Base-by-base conservation (phyloP, 2,113 vertebrate genomes). In the Chloropsis cyanopogon region DNA sequence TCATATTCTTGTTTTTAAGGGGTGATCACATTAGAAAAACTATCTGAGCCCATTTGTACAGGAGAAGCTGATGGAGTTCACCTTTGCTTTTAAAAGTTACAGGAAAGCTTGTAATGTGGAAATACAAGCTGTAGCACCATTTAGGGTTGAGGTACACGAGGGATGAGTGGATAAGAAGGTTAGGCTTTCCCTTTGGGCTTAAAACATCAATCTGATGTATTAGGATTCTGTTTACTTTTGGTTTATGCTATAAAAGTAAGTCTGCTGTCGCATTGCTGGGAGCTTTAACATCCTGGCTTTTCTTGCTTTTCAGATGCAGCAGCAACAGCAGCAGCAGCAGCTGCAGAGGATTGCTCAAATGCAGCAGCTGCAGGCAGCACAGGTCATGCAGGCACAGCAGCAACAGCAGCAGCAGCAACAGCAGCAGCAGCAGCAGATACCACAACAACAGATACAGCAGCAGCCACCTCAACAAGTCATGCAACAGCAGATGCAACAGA, bases 261-360 rank as follows among this genome's bases (percentile, higher is more conserved):
- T 57, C 63, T 89, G 22, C 81, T 76, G 2, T 63, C 0, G 3
- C 75, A 35, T 7, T 70, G 63, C 60, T 93, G 71, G 63, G 70
- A 83, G 41, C 86, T 83, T 70, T 47, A 90, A 24, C 59, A 28
- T 69, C n/a, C 63, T 87, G 50, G 15, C 35, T 88, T 87, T 70
- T 82, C 70, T 52, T 92, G 63, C 79, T 85, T 96, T 93, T 53
- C 78, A 97, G 97, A 96, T 97, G 39, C 97, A 98, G 68, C 98
- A 98, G 86, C 98, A 97, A 3, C 96, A 98, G 93, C 98, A 98
- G 81, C 98, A 98, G 33, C 98, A 98, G 8, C 98, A 98, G 13
- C 95, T 98, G 0, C 98, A 98, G 93, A 72, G 98, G 39, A 98
- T 98, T 90, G 98, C 97, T 54, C 98, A 99, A 64, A 97, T 98